Evolutionary conservation across 2,888 invertebrate genomes (phyloP).

Genomic region (Urechis unicinctus): DNA sequence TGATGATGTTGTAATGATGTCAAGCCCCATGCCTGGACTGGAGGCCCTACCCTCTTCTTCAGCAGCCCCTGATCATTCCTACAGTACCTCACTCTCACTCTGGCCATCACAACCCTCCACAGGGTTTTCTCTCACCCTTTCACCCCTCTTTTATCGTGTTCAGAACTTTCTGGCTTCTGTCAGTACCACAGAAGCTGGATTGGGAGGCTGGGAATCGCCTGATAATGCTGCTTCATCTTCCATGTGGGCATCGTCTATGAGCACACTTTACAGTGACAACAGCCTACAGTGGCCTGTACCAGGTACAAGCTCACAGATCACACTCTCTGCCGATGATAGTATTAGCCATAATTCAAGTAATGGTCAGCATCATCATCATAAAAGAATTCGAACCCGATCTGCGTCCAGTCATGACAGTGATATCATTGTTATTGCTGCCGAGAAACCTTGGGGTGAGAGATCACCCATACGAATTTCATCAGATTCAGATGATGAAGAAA

Average conservation of each 20-base stretch:
- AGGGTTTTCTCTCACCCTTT: background rate
- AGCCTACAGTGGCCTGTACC: too few species aligned
- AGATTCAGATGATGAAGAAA: slow-evolving; percentile 11
- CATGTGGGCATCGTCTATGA: background rate
- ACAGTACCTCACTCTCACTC: background rate
- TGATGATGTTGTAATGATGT: slow-evolving; percentile 5
- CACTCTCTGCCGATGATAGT: too few species aligned
- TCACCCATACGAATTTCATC: slow-evolving; percentile 55
- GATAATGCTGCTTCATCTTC: background rate
- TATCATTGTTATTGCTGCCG: slow-evolving; percentile 58
- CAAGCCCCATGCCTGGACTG: background rate
- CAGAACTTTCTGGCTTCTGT: background rate
- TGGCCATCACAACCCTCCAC: background rate
- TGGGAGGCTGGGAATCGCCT: background rate
- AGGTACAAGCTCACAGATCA: too few species aligned
- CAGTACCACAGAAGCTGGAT: background rate
- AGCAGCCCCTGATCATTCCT: background rate
- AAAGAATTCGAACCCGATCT: too few species aligned
- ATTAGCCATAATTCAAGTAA: too few species aligned
- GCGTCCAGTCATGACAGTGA: slow-evolving; percentile 27
- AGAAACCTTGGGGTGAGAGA: slow-evolving; percentile 63
- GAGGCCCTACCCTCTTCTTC: too few species aligned
- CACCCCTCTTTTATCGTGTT: slow-evolving; percentile 9
- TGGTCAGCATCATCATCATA: too few species aligned
- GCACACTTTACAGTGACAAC: too few species aligned